Evolutionary conservation across 2,888 invertebrate species (phyloP).

Genomic region (Hololepta plana): DNA sequence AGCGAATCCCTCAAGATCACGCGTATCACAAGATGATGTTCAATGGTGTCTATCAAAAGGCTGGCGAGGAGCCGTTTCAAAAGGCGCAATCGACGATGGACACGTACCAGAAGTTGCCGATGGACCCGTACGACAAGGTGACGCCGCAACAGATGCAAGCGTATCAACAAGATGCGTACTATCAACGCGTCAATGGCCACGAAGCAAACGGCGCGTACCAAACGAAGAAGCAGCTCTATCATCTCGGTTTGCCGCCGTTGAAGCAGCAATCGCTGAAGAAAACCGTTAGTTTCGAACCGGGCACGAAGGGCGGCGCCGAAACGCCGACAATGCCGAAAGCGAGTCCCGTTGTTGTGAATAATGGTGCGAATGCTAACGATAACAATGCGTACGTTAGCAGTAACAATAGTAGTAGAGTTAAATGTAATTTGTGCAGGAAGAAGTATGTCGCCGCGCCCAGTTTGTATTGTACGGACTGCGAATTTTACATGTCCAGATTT

Average conservation of each 20-base stretch:
- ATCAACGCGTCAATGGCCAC: slow-evolving; percentile 18
- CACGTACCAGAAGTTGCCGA: too few species aligned
- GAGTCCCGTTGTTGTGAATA: slow-evolving; percentile 25
- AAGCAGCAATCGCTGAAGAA: slow-evolving; percentile 46
- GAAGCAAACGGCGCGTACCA: slow-evolving; percentile 25
- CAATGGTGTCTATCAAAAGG: too few species aligned
- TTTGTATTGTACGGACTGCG: slow-evolving; percentile 78
- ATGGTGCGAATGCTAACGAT: slow-evolving; percentile 14
- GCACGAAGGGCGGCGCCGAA: slow-evolving; percentile 42
- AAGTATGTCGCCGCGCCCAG: slow-evolving; percentile 61
- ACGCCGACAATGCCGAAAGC: slow-evolving; percentile 15
- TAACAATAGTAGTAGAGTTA: slow-evolving; percentile 34
- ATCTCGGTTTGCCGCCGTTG: slow-evolving; percentile 39
- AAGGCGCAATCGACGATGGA: slow-evolving; percentile 17
- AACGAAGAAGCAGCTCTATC: too few species aligned
- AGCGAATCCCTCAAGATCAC: slow-evolving; percentile 16
- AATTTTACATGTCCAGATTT: slow-evolving; percentile 79
- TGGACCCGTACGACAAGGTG: slow-evolving; percentile 12
- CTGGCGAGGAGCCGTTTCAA: slow-evolving; percentile 18
- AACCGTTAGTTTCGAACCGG: slow-evolving; percentile 52
- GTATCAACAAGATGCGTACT: slow-evolving; percentile 15
- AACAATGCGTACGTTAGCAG: slow-evolving; percentile 12
- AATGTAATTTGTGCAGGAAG: slow-evolving; percentile 77
- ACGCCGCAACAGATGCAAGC: slow-evolving; percentile 16
- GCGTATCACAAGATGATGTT: too few species aligned